Conservation (phyloP, 2,888 invertebrate genomes). For the Athripsodes cinereus region DNA sequence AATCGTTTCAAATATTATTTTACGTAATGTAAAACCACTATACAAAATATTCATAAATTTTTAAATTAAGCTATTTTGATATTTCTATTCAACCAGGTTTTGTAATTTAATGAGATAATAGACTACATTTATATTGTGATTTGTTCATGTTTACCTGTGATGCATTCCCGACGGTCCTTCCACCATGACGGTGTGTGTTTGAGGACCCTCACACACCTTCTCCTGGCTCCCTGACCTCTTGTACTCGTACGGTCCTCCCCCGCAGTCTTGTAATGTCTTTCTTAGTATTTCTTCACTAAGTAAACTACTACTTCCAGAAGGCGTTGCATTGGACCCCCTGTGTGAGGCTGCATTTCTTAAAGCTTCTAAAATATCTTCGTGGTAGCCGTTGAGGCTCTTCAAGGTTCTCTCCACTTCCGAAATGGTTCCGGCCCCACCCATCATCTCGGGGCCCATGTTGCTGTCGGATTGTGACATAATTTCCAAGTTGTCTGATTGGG, state of each 20-base stretch:
- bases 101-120: too few species aligned
- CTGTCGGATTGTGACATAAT: constrained; percentile 63
- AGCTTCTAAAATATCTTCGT: constrained; percentile 88
- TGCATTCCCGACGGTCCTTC: constrained; percentile 37
- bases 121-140: too few species aligned
- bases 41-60: background rate
- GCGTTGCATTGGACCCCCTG: constrained; percentile 53
- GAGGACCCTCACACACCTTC: constrained; percentile 65
- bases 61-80: background rate
- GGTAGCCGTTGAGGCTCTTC: constrained; percentile 82
- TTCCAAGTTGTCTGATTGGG: constrained; percentile 65
- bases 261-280: constrained; percentile 60
- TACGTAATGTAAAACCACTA: background rate
- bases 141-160: constrained; percentile 33
- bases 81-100: background rate
- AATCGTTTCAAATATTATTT: background rate
- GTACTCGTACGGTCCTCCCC: constrained; percentile 52
- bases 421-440: constrained; percentile 54
- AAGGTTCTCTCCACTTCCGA: constrained; percentile 80
- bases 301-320: constrained; percentile 59
- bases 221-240: constrained; percentile 67
- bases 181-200: constrained; percentile 50
- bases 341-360: constrained; percentile 75
- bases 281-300: constrained; percentile 63
- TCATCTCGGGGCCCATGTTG: constrained; percentile 53